Evolutionary conservation across 1,140 invertebrate genomes (phyloP).

Genomic region (Papilio glaucus): DNA sequence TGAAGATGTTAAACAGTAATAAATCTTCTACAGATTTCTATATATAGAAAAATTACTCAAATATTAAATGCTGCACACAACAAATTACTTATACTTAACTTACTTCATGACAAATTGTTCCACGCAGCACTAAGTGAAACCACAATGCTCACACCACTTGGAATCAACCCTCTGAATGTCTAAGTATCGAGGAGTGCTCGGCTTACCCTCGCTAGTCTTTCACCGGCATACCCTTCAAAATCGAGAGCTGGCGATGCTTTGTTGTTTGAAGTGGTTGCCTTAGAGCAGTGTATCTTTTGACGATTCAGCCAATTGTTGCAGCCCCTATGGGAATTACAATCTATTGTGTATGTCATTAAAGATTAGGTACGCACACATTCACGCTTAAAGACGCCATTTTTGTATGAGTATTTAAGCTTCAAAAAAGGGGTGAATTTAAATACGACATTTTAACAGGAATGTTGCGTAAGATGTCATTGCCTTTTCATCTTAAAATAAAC

Average conservation of each 20-base stretch:
- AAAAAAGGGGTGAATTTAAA: not conserved
- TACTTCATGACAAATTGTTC: not conserved
- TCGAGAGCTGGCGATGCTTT: slow-evolving; percentile 21
- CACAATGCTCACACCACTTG: not conserved
- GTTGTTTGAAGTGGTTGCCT: slow-evolving; percentile 9
- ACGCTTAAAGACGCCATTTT: not conserved
- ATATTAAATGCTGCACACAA: too few relatives aligned
- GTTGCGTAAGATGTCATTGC: not conserved
- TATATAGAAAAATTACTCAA: too few relatives aligned
- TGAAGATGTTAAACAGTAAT: not conserved
- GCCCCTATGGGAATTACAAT: slow-evolving; percentile 25
- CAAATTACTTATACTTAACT: not conserved
- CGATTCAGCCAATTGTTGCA: slow-evolving; percentile 32
- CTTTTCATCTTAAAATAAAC: not conserved
- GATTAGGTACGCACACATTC: slow-evolving; percentile 4
- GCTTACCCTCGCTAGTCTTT: slow-evolving; percentile 27
- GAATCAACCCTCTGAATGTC: slow-evolving; percentile 19
- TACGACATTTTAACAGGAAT: not conserved
- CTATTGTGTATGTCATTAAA: slow-evolving; percentile 19
- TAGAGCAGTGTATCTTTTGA: slow-evolving; percentile 12
- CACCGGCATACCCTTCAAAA: slow-evolving; percentile 28
- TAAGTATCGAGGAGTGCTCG: slow-evolving; percentile 20
- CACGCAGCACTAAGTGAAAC: not conserved
- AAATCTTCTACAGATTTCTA: not conserved
- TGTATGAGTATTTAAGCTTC: not conserved